Base-by-base conservation (phyloP, 2,113 vertebrate genomes). In the Cricetomys ansorgei region DNA sequence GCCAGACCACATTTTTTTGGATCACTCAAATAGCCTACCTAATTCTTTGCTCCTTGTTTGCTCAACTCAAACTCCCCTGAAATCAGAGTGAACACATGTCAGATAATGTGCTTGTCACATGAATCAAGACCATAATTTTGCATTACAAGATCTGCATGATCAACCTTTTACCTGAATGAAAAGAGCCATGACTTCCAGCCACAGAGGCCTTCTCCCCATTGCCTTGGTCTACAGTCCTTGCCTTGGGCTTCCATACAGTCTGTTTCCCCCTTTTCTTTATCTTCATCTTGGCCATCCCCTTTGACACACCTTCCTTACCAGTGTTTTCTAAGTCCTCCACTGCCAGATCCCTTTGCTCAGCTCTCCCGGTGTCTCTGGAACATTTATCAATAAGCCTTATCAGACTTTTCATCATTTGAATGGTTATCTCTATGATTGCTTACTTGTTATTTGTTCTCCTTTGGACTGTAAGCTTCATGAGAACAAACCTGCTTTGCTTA, bases 381-480 rank as follows among this genome's bases (percentile, higher is more conserved):
- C 29, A 9, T 34, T 76, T 76, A 25, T 72, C 10, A 40, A 72
- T 43, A 43, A 21, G n/a, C 25, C n/a, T 43, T 73, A 10, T 25
- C 10, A 21, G 70, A 73, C 7, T 73, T 50, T 76, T 11, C 45
- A 77, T 29, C 62, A 64, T 29, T 65, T 29, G 43, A 88, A 6
- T 91, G 76, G 19, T 34, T 48, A 64, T 67, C 59, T 40, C 15
- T 73, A 53, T 88, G 29, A 59, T 80, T 1, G 11, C 7, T 77
- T 89, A 76, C n/a, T 86, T 53, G 37, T 65, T 72, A 57, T 57
- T 65, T 9, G 27, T 57, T 94, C 25, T 93, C 48, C n/a, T 81
- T 86, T 73, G 27, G 40, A 92, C 45, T n/a, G 13, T 93, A 89
- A 85, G 27, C 21, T 67, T 95, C 67, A 40, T 19, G 75, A 95